phyloP scores from a whole-genome alignment of 2,888 invertebrate species.

The Cynaeus angustus region DNA sequence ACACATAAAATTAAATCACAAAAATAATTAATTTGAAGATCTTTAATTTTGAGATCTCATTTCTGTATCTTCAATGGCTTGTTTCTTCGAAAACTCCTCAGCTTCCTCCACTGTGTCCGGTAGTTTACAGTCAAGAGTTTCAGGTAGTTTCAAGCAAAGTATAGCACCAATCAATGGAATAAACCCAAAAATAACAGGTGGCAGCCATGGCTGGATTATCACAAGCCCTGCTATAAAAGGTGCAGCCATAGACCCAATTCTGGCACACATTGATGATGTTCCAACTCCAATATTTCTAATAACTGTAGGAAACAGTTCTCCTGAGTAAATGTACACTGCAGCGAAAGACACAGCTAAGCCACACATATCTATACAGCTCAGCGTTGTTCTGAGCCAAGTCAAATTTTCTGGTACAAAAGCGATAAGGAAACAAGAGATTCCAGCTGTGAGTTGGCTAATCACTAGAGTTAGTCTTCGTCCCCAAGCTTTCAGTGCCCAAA shows the following conservation, averaged over 20 bases:
- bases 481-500: slow-evolving; percentile 78
- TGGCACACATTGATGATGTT: slow-evolving; percentile 87
- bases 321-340: slow-evolving; percentile 89
- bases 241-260: slow-evolving; percentile 89
- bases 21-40: no score
- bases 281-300: slow-evolving; percentile 92
- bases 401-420: slow-evolving; percentile 74
- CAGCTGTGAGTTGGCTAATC: slow-evolving; percentile 78
- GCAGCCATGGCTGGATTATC: slow-evolving; percentile 75
- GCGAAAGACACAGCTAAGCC: slow-evolving; percentile 90
- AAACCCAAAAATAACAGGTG: slow-evolving; percentile 83
- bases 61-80: slow-evolving; percentile 14
- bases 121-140: slow-evolving; percentile 83
- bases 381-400: slow-evolving; percentile 75
- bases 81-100: slow-evolving; percentile 73
- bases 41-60: slow-evolving; percentile 16
- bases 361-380: slow-evolving; percentile 85
- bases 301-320: slow-evolving; percentile 92
- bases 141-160: slow-evolving; percentile 82
- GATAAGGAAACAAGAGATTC: slow-evolving; percentile 79
- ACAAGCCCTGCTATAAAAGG: slow-evolving; percentile 84
- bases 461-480: slow-evolving; percentile 82
- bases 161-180: slow-evolving; percentile 80
- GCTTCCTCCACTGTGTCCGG: slow-evolving; percentile 89
- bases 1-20: no score